Percentiles rank a stretch among this genome's conserved stretches.
phyloP scores from a whole-genome alignment of 2,888 invertebrate genomes.

The Trachelus stipa region DNA sequence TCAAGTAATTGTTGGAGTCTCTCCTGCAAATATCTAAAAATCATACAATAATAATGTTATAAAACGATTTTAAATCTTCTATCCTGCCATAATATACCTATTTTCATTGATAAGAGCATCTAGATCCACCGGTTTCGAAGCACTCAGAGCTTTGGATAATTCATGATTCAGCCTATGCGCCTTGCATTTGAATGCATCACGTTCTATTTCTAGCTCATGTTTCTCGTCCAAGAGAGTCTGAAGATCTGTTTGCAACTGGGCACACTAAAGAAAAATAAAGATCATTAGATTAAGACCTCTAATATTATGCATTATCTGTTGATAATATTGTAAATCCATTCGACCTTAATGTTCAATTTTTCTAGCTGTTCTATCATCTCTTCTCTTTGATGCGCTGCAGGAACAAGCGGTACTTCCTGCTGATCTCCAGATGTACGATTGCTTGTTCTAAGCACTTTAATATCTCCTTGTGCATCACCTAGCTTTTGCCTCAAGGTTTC shows the following conservation, averaged over 20 bases:
- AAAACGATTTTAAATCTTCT: constrained; percentile 10
- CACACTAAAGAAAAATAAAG: constrained; percentile 68
- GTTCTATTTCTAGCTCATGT: constrained; percentile 82
- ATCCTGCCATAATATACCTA: constrained; percentile 65
- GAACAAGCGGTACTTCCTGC: constrained; percentile 51
- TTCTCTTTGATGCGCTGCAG: constrained; percentile 74
- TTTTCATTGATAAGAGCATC: constrained; percentile 86
- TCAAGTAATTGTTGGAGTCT: constrained; percentile 81
- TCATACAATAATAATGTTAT: constrained; percentile 15
- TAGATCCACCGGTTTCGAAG: constrained; percentile 76
- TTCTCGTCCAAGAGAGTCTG: constrained; percentile 86
- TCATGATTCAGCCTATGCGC: constrained; percentile 85
- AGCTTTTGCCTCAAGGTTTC: constrained; percentile 80
- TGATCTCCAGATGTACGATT: constrained; percentile 55
- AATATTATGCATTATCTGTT: constrained; percentile 37
- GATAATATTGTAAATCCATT: constrained; percentile 51
- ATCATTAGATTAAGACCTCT: neutral
- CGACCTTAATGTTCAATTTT: constrained; percentile 74
- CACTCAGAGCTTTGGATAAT: constrained; percentile 76
- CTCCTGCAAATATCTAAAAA: constrained; percentile 78
- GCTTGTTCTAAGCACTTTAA: constrained; percentile 72
- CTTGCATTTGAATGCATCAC: constrained; percentile 87
- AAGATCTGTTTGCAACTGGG: constrained; percentile 81
- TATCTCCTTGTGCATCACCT: constrained; percentile 78
- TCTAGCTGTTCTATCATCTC: constrained; percentile 77